Evolutionary conservation across 1,140 invertebrate genomes (phyloP).

Genomic region (Drosophila malerkotliana): DNA sequence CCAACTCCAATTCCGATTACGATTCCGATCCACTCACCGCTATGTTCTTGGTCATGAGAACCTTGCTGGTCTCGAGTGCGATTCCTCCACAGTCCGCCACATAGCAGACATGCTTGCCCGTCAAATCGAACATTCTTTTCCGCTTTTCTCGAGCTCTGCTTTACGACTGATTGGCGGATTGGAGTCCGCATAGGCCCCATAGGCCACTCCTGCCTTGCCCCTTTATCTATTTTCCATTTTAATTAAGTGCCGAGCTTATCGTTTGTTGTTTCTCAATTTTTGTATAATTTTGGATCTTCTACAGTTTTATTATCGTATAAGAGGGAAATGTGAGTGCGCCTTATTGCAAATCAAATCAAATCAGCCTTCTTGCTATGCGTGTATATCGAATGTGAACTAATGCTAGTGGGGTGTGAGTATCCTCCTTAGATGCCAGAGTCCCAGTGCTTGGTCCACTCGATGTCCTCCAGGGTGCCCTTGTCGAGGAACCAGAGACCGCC

Average conservation of each 20-base stretch:
- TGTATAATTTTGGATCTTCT: slow-evolving; percentile 4
- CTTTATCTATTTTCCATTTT: slow-evolving; percentile 39
- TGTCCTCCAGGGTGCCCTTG: slow-evolving; percentile 53
- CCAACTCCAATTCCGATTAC: background rate
- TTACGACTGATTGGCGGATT: slow-evolving; percentile 24
- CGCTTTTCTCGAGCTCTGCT: slow-evolving; percentile 31
- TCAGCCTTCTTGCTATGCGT: slow-evolving; percentile 43
- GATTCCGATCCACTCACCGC: slow-evolving; percentile 60
- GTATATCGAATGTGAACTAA: slow-evolving; percentile 31
- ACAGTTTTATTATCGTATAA: slow-evolving; percentile 35
- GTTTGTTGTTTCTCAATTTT: slow-evolving; percentile 41
- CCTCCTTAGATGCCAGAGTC: slow-evolving; percentile 63
- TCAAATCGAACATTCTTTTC: slow-evolving; percentile 70
- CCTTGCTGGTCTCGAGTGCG: slow-evolving; percentile 74
- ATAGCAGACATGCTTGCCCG: slow-evolving; percentile 77
- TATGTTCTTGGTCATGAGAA: slow-evolving; percentile 75
- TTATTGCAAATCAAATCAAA: slow-evolving; percentile 4
- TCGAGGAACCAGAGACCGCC: slow-evolving; percentile 76
- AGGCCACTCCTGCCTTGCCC: background rate
- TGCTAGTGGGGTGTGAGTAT: background rate
- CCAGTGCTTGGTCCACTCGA: slow-evolving; percentile 69
- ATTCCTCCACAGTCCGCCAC: slow-evolving; percentile 79
- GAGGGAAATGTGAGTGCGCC: slow-evolving; percentile 26
- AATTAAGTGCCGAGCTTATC: slow-evolving; percentile 64
- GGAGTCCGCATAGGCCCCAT: background rate